Conservation (phyloP, 2,113 vertebrate species). For the Misgurnus anguillicaudatus region DNA sequence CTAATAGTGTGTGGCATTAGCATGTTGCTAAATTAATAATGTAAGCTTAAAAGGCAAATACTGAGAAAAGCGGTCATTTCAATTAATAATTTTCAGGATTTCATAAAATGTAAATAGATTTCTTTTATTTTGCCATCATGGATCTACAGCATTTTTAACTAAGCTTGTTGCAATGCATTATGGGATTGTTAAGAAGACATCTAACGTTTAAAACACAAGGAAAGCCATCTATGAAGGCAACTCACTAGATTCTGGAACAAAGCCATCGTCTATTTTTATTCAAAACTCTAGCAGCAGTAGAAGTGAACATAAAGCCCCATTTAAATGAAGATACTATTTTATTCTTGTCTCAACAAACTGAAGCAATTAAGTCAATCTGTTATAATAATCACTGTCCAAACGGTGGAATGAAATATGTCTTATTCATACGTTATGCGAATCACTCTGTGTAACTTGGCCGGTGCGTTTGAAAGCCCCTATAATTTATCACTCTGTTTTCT, state of each 20-base stretch:
- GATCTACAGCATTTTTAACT: neutral
- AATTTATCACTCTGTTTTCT: conserved; percentile 52
- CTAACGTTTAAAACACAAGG: too few relatives aligned
- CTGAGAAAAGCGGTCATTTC: too few relatives aligned
- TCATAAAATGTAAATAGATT: too few relatives aligned
- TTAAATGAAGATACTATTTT: conserved; percentile 8
- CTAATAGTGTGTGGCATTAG: too few relatives aligned
- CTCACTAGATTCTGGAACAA: neutral
- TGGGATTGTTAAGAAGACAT: too few relatives aligned
- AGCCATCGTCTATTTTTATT: neutral
- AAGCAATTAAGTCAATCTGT: conserved; percentile 34
- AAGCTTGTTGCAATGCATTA: neutral
- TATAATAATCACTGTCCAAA: conserved; percentile 56
- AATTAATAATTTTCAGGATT: neutral
- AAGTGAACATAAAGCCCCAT: conserved; percentile 10
- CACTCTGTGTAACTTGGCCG: conserved; percentile 51
- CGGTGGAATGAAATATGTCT: conserved; percentile 49
- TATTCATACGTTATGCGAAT: conserved; percentile 51
- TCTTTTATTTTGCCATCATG: neutral
- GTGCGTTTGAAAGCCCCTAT: conserved; percentile 48
- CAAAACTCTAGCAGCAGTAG: neutral
- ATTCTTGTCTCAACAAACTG: neutral
- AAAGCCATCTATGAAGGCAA: neutral
- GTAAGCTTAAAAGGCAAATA: too few relatives aligned
- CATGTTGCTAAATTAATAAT: too few relatives aligned